These are phyloP conservation scores for Gallinago solitaria DNA, from an alignment of 2,797 vertebrate species.

Conservation along the genomic window DNA sequence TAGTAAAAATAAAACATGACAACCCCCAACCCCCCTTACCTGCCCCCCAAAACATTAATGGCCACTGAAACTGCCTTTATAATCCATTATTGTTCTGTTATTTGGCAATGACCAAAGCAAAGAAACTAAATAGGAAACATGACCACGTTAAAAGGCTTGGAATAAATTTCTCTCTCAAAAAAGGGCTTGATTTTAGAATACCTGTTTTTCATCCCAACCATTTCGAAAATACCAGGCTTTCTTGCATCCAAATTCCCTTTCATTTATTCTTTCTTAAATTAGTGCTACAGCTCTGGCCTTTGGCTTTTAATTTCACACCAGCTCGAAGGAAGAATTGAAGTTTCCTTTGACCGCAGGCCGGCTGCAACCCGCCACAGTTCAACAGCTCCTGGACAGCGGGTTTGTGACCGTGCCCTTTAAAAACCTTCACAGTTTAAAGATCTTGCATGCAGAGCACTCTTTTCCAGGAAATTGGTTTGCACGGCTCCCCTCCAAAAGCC, in stretches of 20 bases:
- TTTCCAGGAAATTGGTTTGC: neutral
- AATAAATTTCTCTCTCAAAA: neutral
- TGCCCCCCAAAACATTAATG: accelerated
- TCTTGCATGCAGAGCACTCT: neutral
- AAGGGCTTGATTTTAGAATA: neutral
- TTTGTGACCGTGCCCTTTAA: neutral
- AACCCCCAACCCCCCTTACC: too few species aligned
- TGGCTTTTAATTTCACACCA: neutral
- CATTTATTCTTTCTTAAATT: neutral
- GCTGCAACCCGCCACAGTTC: neutral
- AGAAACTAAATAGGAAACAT: neutral
- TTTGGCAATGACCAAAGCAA: neutral
- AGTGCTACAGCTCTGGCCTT: neutral
- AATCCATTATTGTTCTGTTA: neutral
- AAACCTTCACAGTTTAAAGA: neutral
- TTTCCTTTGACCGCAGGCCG: neutral
- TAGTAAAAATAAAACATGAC: neutral
- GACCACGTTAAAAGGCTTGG: neutral
- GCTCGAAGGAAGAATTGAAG: neutral
- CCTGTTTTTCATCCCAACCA: neutral
- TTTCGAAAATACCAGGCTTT: neutral
- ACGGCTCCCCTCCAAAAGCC: neutral
- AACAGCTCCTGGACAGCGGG: neutral
- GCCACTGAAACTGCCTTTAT: neutral
- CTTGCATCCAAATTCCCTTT: neutral